phyloP scores from a whole-genome alignment of 2,113 vertebrate genomes.

The Lota lota region DNA sequence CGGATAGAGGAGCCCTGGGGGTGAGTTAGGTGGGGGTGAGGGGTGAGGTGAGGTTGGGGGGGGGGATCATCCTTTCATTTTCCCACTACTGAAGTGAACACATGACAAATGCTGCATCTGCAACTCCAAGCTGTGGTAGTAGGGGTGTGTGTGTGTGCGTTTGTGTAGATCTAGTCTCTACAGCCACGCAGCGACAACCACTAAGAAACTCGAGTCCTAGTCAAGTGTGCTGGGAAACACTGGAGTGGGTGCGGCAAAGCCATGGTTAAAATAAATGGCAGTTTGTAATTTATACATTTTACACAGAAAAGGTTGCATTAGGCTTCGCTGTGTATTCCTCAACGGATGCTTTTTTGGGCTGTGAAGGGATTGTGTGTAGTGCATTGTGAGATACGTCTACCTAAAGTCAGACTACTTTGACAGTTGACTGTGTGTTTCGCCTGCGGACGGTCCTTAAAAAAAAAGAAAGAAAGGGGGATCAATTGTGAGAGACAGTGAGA shows the following conservation, averaged over 20 bases:
- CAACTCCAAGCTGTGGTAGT: not conserved
- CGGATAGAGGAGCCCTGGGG: conserved; percentile 62
- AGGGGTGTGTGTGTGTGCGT: not conserved
- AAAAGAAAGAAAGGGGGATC: too few relatives aligned
- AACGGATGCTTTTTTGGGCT: too few relatives aligned
- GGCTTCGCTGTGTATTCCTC: too few relatives aligned
- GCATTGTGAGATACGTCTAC: too few relatives aligned
- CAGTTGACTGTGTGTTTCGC: too few relatives aligned
- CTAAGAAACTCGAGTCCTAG: not conserved
- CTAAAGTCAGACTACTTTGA: too few relatives aligned
- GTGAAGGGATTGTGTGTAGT: too few relatives aligned
- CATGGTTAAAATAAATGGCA: not conserved
- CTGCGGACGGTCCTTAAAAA: too few relatives aligned
- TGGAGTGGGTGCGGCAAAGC: not conserved
- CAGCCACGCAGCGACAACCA: not conserved
- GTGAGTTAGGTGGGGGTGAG: conserved; percentile 1
- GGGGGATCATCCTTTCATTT: conserved; percentile 73
- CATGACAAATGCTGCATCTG: conserved; percentile 51
- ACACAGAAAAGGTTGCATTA: too few relatives aligned
- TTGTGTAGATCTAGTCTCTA: not conserved
- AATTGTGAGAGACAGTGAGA: too few relatives aligned
- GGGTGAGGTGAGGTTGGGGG: conserved; percentile 69
- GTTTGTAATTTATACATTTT: too few relatives aligned
- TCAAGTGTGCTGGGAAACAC: not conserved
- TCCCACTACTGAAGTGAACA: conserved; percentile 45